phyloP scores from a whole-genome alignment of 2,888 invertebrate species.

The Amorpha juglandis region DNA sequence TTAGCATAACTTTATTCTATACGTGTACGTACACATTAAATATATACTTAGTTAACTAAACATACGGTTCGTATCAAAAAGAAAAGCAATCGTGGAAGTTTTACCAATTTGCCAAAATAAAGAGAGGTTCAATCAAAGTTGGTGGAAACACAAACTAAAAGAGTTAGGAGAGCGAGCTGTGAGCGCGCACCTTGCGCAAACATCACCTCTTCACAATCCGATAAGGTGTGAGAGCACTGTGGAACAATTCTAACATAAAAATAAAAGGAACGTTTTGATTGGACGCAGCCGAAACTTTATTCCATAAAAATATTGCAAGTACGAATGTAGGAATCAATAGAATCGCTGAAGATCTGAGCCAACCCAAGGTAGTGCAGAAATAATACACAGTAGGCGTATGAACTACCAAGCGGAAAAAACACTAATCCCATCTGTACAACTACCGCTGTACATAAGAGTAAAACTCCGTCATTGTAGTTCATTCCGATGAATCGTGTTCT shows the following conservation, averaged over 20 bases:
- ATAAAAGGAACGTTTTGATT: slow-evolving; percentile 10
- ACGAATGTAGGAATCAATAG: background rate
- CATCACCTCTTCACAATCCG: slow-evolving; percentile 44
- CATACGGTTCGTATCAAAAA: slow-evolving; percentile 43
- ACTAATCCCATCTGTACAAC: no score
- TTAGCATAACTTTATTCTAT: no score
- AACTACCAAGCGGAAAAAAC: no score
- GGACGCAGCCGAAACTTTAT: slow-evolving; percentile 1
- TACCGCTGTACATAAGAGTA: no score
- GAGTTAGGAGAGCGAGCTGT: slow-evolving; percentile 42
- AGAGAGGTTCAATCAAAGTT: slow-evolving; percentile 65
- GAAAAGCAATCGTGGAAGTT: slow-evolving; percentile 76
- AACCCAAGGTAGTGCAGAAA: no score
- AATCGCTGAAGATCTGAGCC: background rate
- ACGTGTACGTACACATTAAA: no score
- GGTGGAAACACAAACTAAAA: slow-evolving; percentile 49
- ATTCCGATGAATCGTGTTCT: no score
- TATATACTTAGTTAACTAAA: background rate
- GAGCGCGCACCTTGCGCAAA: slow-evolving; percentile 60
- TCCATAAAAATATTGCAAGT: slow-evolving; percentile 2
- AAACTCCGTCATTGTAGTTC: no score
- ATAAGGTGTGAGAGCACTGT: slow-evolving; percentile 37
- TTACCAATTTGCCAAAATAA: slow-evolving; percentile 77
- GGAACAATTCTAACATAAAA: slow-evolving; percentile 14
- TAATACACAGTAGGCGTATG: no score